Percentiles rank a stretch among this genome's conserved stretches.
These are phyloP conservation scores for Holothuria scabra DNA, from an alignment of 53 echinoderm and acorn worm genomes.

Conservation along the genomic window DNA sequence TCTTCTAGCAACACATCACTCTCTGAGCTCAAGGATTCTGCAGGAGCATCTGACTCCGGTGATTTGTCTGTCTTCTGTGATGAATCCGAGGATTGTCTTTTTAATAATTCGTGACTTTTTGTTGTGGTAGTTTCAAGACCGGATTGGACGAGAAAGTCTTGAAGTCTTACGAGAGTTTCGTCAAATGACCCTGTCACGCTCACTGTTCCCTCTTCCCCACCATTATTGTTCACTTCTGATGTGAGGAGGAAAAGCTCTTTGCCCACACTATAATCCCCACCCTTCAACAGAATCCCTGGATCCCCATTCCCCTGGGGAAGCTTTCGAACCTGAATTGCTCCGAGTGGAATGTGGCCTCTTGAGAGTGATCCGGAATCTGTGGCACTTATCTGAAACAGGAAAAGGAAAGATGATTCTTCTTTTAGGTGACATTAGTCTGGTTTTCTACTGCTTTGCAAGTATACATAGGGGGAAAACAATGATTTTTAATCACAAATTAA, in stretches of 20 bases:
- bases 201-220: constrained; percentile 41
- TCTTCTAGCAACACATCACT: constrained; percentile 80
- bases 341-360: constrained; percentile 85
- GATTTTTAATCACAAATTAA: too few relatives aligned
- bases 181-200: constrained; percentile 61
- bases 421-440: background rate
- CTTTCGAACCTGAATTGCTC: constrained; percentile 90
- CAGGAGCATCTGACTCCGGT: constrained; percentile 44
- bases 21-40: constrained; percentile 38
- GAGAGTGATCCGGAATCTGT: constrained; percentile 77
- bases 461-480: too few relatives aligned
- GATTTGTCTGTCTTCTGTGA: constrained; percentile 49
- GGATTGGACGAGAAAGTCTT: constrained; percentile 24
- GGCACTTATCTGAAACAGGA: constrained; percentile 58
- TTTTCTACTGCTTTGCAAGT: too few relatives aligned
- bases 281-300: constrained; percentile 57
- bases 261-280: constrained; percentile 74
- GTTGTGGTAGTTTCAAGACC: constrained; percentile 40
- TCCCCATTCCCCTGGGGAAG: constrained; percentile 68
- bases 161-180: constrained; percentile 55
- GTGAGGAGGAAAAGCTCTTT: constrained; percentile 89
- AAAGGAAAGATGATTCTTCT: background rate
- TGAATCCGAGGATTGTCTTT: constrained; percentile 42
- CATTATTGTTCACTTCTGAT: constrained; percentile 70
- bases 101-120: constrained; percentile 6